Evolutionary conservation across 2,888 invertebrate species (phyloP).

Genomic region (Choristoneura rosaceana): DNA sequence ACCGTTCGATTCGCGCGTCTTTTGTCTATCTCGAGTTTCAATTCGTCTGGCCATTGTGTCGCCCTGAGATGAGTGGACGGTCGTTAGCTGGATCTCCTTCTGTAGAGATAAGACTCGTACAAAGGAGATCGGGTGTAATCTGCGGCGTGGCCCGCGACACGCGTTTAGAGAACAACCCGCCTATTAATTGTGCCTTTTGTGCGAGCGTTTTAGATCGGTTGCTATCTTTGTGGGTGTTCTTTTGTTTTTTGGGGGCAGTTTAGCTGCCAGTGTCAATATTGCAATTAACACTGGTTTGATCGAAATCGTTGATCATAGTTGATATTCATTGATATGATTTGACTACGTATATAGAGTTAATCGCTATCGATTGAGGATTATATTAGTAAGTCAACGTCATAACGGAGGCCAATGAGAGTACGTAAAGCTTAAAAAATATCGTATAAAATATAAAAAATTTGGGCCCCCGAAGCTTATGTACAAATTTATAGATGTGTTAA

Average conservation of each 20-base stretch:
- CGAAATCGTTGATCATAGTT: not conserved
- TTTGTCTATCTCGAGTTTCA: constrained; percentile 81
- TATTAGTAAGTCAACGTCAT: too few species aligned
- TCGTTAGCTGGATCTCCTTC: constrained; percentile 76
- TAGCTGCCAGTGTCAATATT: not conserved
- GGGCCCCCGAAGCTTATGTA: too few species aligned
- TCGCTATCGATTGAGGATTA: too few species aligned
- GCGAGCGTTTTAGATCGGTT: constrained; percentile 33
- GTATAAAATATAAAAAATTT: too few species aligned
- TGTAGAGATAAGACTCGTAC: constrained; percentile 76
- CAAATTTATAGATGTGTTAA: too few species aligned
- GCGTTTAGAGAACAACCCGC: constrained; percentile 56
- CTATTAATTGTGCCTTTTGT: constrained; percentile 49
- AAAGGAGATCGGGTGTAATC: constrained; percentile 71
- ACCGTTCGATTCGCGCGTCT: constrained; percentile 62
- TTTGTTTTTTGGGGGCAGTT: constrained; percentile 2
- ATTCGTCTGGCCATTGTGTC: constrained; percentile 79
- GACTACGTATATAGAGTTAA: too few species aligned
- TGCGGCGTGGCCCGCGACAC: constrained; percentile 62
- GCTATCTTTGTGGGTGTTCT: constrained; percentile 27
- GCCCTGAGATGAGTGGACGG: constrained; percentile 77
- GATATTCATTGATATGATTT: too few species aligned
- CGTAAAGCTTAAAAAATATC: too few species aligned
- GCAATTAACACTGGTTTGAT: not conserved
- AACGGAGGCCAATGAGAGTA: too few species aligned